These are phyloP conservation scores for Melipona beecheii DNA, from an alignment of 2,888 invertebrate species.

Conservation along the genomic window DNA sequence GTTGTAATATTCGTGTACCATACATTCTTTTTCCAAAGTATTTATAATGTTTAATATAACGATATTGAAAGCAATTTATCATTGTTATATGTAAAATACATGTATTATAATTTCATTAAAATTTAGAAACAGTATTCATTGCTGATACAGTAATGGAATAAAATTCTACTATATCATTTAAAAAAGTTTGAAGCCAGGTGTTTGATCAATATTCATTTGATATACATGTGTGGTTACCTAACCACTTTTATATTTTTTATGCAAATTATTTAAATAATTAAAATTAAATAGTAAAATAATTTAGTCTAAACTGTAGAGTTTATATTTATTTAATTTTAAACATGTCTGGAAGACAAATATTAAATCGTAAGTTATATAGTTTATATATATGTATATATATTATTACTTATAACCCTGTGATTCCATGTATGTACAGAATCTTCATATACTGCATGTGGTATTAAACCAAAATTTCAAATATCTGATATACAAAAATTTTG, in stretches of 20 bases:
- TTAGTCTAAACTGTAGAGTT: neutral
- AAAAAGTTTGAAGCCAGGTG: conserved; percentile 33
- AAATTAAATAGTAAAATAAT: conserved; percentile 3
- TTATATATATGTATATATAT: neutral
- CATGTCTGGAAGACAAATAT: conserved; percentile 12
- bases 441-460: conserved; percentile 22
- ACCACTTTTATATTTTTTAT: neutral
- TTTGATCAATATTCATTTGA: conserved; percentile 60
- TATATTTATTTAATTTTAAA: conserved; percentile 5
- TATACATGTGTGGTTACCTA: neutral
- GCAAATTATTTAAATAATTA: neutral
- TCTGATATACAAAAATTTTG: conserved; percentile 1
- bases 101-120: conserved; percentile 23
- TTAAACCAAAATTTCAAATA: conserved; percentile 32
- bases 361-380: conserved; percentile 48
- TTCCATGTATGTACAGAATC: conserved; percentile 9
- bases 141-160: neutral
- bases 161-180: neutral
- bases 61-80: conserved; percentile 41
- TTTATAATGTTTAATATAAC: conserved; percentile 30
- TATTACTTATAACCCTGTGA: neutral
- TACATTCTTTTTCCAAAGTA: conserved; percentile 11
- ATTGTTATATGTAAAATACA: conserved; percentile 47
- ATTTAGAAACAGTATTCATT: neutral
- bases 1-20: conserved; percentile 8